These are phyloP conservation scores for Burhinus bistriatus DNA, from an alignment of 2,113 vertebrate genomes.

Conservation along the genomic window DNA sequence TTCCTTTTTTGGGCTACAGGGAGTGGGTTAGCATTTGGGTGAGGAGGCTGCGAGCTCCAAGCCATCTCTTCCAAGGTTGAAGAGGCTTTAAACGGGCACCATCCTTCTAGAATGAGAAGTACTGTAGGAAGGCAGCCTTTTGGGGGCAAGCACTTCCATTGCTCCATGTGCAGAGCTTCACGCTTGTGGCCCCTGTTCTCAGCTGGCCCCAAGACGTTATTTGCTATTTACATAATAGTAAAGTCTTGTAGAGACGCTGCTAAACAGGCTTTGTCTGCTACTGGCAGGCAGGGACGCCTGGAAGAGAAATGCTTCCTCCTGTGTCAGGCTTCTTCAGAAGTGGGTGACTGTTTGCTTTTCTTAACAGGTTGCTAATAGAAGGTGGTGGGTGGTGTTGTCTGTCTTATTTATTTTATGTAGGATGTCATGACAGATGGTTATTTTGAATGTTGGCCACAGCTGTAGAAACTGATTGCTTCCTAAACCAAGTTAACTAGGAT, in stretches of 20 bases:
- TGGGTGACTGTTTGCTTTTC: conserved; percentile 17
- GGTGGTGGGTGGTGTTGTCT: conserved; percentile 13
- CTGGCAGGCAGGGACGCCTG: background rate
- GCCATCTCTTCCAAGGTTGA: background rate
- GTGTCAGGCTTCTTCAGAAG: background rate
- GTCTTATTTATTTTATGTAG: conserved; percentile 7
- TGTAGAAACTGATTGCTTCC: background rate
- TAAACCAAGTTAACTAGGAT: background rate
- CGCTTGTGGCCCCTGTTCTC: background rate
- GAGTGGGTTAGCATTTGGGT: background rate
- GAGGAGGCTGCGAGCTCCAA: background rate
- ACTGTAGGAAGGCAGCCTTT: background rate
- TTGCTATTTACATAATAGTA: background rate
- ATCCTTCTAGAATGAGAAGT: background rate
- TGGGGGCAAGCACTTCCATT: background rate
- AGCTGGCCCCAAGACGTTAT: background rate
- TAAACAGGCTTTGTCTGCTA: background rate
- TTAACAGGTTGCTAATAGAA: background rate
- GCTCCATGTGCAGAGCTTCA: background rate
- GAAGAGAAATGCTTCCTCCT: background rate
- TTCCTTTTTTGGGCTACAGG: conserved; percentile 57
- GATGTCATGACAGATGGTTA: background rate
- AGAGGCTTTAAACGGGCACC: background rate
- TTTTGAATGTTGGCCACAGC: background rate
- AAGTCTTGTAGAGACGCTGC: background rate